A percentile compares a stretch with the other conserved stretches of the same genome.
Evolutionary conservation across 2,888 invertebrate genomes (phyloP).

Genomic region (Prosopocoilus inquinatus): DNA sequence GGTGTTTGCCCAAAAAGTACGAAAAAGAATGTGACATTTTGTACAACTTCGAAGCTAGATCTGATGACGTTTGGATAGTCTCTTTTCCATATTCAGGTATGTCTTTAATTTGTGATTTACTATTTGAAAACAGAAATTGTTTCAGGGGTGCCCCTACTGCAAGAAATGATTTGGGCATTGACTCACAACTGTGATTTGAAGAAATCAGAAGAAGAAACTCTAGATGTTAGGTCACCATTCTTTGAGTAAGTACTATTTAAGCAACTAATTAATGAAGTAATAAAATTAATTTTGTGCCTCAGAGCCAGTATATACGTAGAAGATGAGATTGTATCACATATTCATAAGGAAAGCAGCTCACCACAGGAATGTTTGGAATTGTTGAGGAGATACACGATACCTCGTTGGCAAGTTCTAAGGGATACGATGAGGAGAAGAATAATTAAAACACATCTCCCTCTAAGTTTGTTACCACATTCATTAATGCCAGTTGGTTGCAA

Average conservation of each 20-base stretch:
- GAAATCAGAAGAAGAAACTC: constrained; percentile 57
- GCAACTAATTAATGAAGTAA: not conserved
- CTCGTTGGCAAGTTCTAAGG: constrained; percentile 54
- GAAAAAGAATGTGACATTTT: constrained; percentile 60
- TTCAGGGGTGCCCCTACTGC: constrained; percentile 36
- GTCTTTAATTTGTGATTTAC: not conserved
- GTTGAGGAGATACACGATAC: constrained; percentile 55
- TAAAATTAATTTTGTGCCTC: too few relatives aligned
- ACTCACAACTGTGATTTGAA: constrained; percentile 72
- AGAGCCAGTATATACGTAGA: constrained; percentile 48
- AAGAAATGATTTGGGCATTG: constrained; percentile 77
- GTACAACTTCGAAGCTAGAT: constrained; percentile 65
- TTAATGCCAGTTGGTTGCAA: constrained; percentile 53
- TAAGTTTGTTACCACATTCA: constrained; percentile 63
- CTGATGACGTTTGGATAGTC: constrained; percentile 68
- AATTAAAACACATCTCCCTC: constrained; percentile 69
- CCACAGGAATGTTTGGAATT: not conserved
- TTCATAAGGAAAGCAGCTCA: not conserved
- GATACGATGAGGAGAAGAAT: constrained; percentile 53
- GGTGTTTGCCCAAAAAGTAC: constrained; percentile 68
- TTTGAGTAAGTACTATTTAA: constrained; percentile 64
- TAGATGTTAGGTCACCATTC: constrained; percentile 72
- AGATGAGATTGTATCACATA: constrained; percentile 50
- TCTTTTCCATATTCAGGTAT: constrained; percentile 76
- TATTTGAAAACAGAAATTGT: not conserved